Conservation (phyloP, 2,888 invertebrate genomes). For the Campaea margaritaria region DNA sequence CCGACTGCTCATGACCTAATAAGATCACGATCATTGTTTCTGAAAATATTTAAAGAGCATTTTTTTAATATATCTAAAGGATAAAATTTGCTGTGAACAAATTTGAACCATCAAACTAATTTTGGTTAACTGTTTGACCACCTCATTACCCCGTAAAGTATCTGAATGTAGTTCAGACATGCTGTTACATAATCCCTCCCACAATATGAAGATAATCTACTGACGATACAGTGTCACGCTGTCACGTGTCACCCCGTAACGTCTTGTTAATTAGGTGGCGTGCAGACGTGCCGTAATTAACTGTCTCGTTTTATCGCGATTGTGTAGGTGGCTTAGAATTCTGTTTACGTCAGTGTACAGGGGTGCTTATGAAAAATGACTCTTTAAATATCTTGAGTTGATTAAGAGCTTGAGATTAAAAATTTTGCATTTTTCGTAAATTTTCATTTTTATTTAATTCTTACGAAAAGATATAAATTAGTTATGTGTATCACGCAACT, state of each 20-base stretch:
- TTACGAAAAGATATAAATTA: too few relatives aligned
- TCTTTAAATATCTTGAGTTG: conserved; percentile 12
- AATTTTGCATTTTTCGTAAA: conserved; percentile 3
- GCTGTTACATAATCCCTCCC: not conserved
- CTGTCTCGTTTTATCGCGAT: conserved; percentile 33
- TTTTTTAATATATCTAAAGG: too few relatives aligned
- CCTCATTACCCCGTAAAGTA: too few relatives aligned
- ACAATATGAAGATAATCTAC: conserved; percentile 2
- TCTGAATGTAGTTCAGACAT: too few relatives aligned
- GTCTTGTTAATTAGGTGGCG: conserved; percentile 36
- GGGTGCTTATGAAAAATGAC: conserved; percentile 31
- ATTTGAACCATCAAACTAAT: too few relatives aligned
- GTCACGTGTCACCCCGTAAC: conserved; percentile 26
- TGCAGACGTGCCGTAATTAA: conserved; percentile 34
- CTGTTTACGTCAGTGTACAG: conserved; percentile 23
- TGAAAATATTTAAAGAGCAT: too few relatives aligned
- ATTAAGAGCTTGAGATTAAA: conserved; percentile 4
- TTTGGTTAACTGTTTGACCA: too few relatives aligned
- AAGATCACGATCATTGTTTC: too few relatives aligned
- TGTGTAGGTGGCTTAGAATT: conserved; percentile 26
- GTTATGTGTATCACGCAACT: too few relatives aligned
- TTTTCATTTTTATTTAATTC: too few relatives aligned
- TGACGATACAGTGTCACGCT: conserved; percentile 5
- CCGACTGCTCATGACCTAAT: too few relatives aligned
- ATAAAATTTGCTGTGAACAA: too few relatives aligned